phyloP scores from a whole-genome alignment of 2,113 vertebrate species.

The Felis catus region DNA sequence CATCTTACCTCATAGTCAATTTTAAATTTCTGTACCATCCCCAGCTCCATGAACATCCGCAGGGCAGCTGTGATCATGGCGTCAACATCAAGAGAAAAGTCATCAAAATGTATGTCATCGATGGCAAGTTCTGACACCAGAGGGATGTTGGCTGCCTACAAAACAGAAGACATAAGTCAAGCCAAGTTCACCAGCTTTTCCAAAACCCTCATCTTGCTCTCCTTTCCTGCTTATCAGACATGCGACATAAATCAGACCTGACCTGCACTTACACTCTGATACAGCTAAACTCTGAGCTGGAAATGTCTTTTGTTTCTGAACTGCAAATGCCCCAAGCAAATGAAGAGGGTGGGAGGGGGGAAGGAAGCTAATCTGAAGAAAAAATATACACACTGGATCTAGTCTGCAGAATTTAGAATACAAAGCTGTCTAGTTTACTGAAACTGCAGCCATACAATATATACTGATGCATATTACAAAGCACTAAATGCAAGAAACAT shows the following conservation, averaged over 20 bases:
- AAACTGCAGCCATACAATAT: slow-evolving; percentile 68
- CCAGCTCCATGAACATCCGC: slow-evolving; percentile 99
- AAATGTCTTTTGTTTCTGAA: slow-evolving; percentile 74
- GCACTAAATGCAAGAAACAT: slow-evolving; percentile 79
- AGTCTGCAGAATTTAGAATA: slow-evolving; percentile 50
- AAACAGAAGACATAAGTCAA: slow-evolving; percentile 77
- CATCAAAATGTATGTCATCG: slow-evolving; percentile 96
- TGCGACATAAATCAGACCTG: slow-evolving; percentile 68
- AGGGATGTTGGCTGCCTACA: slow-evolving; percentile 96
- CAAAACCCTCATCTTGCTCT: slow-evolving; percentile 49
- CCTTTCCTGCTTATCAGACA: slow-evolving; percentile 61
- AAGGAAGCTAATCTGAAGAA: slow-evolving; percentile 53
- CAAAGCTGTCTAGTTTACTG: slow-evolving; percentile 75
- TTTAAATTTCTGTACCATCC: slow-evolving; percentile 99
- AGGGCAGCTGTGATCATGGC: slow-evolving; percentile 98
- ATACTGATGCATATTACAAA: slow-evolving; percentile 79
- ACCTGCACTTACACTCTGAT: slow-evolving; percentile 67
- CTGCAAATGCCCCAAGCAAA: slow-evolving; percentile 67
- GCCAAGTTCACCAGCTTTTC: slow-evolving; percentile 75
- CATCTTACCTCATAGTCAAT: slow-evolving; percentile 98
- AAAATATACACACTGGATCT: slow-evolving; percentile 69
- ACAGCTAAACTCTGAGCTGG: slow-evolving; percentile 70
- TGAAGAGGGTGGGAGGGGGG: not conserved
- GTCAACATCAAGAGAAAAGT: slow-evolving; percentile 97
- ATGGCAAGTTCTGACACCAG: slow-evolving; percentile 97